Base-by-base conservation (phyloP, 2,797 vertebrate species). In the Echeneis naucrates region DNA sequence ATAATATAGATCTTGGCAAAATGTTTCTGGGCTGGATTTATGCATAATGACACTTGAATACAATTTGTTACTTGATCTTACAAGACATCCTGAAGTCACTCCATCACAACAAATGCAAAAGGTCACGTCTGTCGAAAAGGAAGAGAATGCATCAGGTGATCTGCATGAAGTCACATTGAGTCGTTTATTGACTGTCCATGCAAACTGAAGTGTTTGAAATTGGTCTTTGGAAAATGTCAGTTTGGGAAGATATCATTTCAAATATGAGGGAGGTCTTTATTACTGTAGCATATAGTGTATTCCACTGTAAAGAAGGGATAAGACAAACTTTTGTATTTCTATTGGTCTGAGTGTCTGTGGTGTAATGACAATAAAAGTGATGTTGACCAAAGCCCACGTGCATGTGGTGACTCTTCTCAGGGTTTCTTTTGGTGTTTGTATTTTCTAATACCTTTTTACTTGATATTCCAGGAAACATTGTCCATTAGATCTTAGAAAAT, bases 291-390 rank as follows among this genome's bases (percentile, higher is more conserved):
- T 82, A 84, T 78, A 79, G 75, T 88, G 78, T 84, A 77, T 75
- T 77, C 70, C 76, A 78, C 68, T 82, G 72, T 84, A 75, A 87
- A 88, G 74, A 90, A 88, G 88, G 89, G 88, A 90, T 68, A 55
- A 78, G 68, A 72, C 42, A 80, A 77, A 75, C 75, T 89, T 93
- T 91, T 92, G 80, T 94, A 91, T 86, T 84, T 81, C 80, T 81
- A 58, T 88, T 62, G 52, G 82, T 87, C 87, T 48, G 70, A 77
- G 57, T 92, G 81, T 88, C 78, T 85, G 90, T 92, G 82, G 71
- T 89, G 86, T 93, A 89, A 84, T 88, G 75, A 92, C 84, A 89
- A 92, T 92, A 86, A 94, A 94, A 85, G 77, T 90, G 80, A 83
- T 86, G 78, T 80, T 83, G 14, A 81, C 14, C 47, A 38, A n/a